phyloP scores from a whole-genome alignment of 2,888 invertebrate genomes.

The Drepana falcataria region DNA sequence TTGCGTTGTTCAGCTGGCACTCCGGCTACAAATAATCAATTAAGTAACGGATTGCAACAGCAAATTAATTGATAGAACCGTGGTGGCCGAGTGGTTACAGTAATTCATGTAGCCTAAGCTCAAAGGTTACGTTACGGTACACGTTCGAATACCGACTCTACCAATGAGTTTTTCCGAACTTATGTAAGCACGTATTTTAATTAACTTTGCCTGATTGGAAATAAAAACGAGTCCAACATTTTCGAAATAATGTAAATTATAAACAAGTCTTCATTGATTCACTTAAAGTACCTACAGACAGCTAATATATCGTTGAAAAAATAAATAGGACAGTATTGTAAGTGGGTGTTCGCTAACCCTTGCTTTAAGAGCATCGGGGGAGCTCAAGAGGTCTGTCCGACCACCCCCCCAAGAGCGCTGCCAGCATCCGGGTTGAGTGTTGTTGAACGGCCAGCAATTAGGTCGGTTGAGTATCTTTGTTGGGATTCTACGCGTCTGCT shows the following conservation, averaged over 20 bases:
- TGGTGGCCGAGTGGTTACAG: no score
- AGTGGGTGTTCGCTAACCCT: slow-evolving; percentile 35
- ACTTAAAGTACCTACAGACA: no score
- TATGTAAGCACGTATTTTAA: no score
- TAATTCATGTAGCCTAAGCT: no score
- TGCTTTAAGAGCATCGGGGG: slow-evolving; percentile 23
- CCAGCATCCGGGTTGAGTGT: slow-evolving; percentile 63
- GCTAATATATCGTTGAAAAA: background rate
- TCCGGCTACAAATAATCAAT: background rate
- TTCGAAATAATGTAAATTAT: no score
- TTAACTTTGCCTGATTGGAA: no score
- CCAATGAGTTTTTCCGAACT: no score
- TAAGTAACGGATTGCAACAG: slow-evolving; percentile 4
- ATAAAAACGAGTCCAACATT: no score
- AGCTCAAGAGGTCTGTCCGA: slow-evolving; percentile 24
- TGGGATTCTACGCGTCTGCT: slow-evolving; percentile 29
- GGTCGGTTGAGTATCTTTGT: slow-evolving; percentile 56
- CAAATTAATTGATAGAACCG: background rate
- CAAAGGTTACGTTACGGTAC: no score
- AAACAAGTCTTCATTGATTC: no score
- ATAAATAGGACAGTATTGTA: slow-evolving; percentile 11
- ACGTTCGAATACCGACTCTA: no score
- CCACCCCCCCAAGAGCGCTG: slow-evolving; percentile 31
- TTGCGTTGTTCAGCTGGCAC: slow-evolving; percentile 11
- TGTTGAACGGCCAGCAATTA: slow-evolving; percentile 67